phyloP scores from a whole-genome alignment of 2,113 vertebrate species.

The Peucedramus taeniatus region DNA sequence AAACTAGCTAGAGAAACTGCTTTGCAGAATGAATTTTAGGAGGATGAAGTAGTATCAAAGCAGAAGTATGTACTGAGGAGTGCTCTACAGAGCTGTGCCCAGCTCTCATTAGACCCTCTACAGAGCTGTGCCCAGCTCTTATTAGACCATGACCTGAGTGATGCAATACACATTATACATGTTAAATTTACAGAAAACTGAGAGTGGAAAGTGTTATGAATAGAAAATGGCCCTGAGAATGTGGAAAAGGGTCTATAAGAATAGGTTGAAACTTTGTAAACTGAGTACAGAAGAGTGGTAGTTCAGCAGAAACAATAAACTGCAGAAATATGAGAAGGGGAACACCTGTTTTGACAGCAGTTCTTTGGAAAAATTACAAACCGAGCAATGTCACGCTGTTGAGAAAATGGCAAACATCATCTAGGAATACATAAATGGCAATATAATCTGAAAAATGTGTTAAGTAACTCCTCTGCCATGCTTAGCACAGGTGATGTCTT shows the following conservation, averaged over 20 bases:
- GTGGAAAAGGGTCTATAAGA: neutral
- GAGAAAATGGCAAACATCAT: neutral
- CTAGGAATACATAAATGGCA: neutral
- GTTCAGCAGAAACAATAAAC: neutral
- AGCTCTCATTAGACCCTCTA: neutral
- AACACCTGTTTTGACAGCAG: neutral
- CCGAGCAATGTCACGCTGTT: neutral
- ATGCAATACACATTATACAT: neutral
- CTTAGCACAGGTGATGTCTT: neutral
- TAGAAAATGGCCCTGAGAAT: neutral
- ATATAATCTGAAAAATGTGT: neutral
- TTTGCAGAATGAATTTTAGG: neutral
- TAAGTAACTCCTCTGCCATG: neutral
- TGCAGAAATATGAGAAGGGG: neutral
- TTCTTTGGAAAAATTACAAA: neutral
- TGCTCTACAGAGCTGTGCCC: neutral
- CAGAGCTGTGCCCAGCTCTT: neutral
- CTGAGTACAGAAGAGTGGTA: neutral
- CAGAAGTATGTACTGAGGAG: neutral
- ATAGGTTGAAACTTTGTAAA: neutral
- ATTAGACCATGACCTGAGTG: neutral
- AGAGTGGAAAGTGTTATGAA: neutral
- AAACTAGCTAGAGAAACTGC: neutral
- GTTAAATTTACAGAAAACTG: neutral
- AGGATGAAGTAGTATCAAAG: neutral